Conservation (phyloP, 1,140 invertebrate species). For the Coptotermes formosanus region DNA sequence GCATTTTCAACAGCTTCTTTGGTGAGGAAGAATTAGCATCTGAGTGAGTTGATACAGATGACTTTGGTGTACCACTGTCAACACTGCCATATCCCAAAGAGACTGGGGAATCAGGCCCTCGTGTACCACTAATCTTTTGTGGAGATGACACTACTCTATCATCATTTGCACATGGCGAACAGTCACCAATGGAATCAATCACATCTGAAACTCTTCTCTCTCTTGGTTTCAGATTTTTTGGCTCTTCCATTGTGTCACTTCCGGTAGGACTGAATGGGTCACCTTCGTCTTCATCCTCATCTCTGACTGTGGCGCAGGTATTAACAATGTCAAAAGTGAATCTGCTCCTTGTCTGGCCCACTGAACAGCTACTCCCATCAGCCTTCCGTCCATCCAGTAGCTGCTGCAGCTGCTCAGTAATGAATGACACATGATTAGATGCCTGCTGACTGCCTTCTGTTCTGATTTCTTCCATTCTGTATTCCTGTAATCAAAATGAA, state of each 20-base stretch:
- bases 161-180: not conserved
- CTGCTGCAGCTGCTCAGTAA: not conserved
- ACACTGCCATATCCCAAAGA: not conserved
- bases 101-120: not conserved
- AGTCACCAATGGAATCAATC: not conserved
- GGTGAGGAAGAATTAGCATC: not conserved
- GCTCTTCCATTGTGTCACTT: not conserved
- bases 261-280: not conserved
- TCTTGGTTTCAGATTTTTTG: not conserved
- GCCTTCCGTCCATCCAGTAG: not conserved
- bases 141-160: not conserved
- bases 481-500: not conserved
- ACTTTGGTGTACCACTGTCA: not conserved
- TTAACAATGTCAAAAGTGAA: not conserved
- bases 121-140: not conserved
- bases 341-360: not conserved
- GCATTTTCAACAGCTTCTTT: not conserved
- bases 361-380: not conserved
- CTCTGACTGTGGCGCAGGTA: not conserved
- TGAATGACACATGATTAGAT: not conserved
- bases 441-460: not conserved
- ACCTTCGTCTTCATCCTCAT: not conserved
- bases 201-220: not conserved
- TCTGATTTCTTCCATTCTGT: not conserved
- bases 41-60: not conserved